Evolutionary conservation across 2,888 invertebrate genomes (phyloP).

Genomic region (Rhyacophila evoluta): DNA sequence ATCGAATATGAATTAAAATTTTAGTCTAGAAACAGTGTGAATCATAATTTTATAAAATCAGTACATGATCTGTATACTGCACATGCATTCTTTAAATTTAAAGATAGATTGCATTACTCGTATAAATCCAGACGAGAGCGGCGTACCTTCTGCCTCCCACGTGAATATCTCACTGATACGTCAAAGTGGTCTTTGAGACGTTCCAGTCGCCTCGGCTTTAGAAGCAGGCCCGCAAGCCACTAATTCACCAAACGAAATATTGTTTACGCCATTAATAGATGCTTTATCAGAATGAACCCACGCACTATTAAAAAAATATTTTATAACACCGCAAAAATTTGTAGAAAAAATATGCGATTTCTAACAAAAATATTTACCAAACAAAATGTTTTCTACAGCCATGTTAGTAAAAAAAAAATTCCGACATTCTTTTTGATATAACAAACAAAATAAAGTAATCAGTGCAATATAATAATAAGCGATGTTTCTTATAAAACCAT

Average conservation of each 20-base stretch:
- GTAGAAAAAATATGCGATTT: no score
- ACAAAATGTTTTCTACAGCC: no score
- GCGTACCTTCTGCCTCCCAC: neutral
- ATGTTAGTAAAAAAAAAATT: no score
- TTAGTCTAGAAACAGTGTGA: no score
- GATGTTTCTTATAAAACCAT: no score
- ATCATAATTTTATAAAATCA: no score
- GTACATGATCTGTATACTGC: no score
- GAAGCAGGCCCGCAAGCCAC: neutral
- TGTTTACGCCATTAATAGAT: neutral
- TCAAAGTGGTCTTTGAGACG: neutral
- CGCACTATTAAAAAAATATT: neutral
- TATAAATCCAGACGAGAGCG: neutral
- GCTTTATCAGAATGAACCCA: slow-evolving; percentile 2
- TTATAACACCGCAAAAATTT: neutral
- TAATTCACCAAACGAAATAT: neutral
- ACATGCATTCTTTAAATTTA: neutral
- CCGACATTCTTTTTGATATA: no score
- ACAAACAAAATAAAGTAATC: no score
- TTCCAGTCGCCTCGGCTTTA: neutral
- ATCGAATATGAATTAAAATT: no score
- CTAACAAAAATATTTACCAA: no score
- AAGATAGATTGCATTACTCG: neutral
- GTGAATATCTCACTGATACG: neutral
- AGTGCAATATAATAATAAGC: no score